Percentiles rank a stretch among this genome's conserved stretches.
These are phyloP conservation scores for Zophobas atratus DNA, from an alignment of 1,140 invertebrate species.

Conservation along the genomic window DNA sequence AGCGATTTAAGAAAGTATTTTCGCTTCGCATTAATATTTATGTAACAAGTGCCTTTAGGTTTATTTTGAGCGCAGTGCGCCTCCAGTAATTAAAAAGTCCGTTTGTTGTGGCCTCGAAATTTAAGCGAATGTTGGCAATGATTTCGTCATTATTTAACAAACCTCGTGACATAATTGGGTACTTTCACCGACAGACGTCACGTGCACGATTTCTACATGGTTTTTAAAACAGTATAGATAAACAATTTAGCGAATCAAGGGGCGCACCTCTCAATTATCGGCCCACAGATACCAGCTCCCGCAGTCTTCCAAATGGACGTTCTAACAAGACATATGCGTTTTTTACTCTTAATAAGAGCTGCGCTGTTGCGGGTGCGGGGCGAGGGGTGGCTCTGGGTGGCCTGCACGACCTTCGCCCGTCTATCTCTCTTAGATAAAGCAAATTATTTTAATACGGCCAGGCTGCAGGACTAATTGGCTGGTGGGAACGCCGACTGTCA, in stretches of 20 bases:
- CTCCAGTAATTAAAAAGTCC: not conserved
- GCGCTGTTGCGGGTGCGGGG: conserved; percentile 17
- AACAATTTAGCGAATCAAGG: conserved; percentile 23
- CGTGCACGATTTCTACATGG: conserved; percentile 16
- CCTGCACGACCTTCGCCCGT: conserved; percentile 34
- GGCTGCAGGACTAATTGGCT: conserved; percentile 31
- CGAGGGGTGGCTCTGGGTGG: conserved; percentile 17
- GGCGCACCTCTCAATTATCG: conserved; percentile 11
- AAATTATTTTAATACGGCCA: conserved; percentile 38
- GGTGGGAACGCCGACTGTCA: conserved; percentile 26
- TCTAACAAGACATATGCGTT: conserved; percentile 30
- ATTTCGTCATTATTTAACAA: conserved; percentile 10
- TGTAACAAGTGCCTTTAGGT: no score
- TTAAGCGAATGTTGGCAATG: conserved; percentile 35
- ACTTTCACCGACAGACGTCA: conserved; percentile 31
- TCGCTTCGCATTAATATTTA: no score
- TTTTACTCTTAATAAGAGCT: conserved; percentile 31
- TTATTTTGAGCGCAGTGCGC: no score
- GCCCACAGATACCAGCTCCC: conserved; percentile 7
- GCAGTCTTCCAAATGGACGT: not conserved
- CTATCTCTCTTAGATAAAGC: conserved; percentile 22
- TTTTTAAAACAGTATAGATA: not conserved
- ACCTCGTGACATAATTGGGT: conserved; percentile 22
- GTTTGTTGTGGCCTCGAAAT: conserved; percentile 6
- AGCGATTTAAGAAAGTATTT: no score